These are phyloP conservation scores for Macaca fascicularis DNA, from an alignment of 2,113 vertebrate species.

Conservation along the genomic window T2T-MFA8v1.1 NC_088395.1:111093001-111093500, in stretches of 20 bases:
- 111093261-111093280: not conserved
- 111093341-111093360: not conserved
- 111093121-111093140: not conserved
- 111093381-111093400: not conserved
- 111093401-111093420: not conserved
- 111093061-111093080: not conserved
- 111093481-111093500: not conserved
- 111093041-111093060: not conserved
- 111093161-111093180: not conserved
- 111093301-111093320: not conserved
- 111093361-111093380: conserved; percentile 25
- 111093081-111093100: not conserved
- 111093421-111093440: not conserved
- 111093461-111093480: not conserved
- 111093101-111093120: not conserved
- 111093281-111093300: not conserved
- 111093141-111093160: not conserved
- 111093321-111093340: not conserved
- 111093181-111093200: not conserved
- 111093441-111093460: not conserved
- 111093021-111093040: not conserved
- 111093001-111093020: not conserved
- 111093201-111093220: not conserved
- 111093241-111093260: not conserved
- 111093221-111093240: not conserved